A percentile compares a stretch with the other conserved stretches of the same genome.
These are phyloP conservation scores for Cyphomyrmex costatus DNA, from an alignment of 1,140 invertebrate species.

Conservation along the genomic window DNA sequence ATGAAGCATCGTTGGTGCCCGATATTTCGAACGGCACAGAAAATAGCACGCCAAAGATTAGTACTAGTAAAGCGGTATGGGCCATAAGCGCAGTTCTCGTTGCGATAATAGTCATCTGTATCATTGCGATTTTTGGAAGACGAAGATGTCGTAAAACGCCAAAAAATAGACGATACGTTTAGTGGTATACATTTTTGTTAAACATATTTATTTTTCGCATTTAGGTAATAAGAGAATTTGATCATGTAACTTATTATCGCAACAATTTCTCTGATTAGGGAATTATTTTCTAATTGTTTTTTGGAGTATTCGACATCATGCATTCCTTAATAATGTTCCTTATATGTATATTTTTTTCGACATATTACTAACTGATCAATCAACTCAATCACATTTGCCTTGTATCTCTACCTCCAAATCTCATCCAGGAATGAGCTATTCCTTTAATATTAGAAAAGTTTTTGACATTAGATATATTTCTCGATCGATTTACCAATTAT, in stretches of 20 bases:
- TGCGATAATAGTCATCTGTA: constrained; percentile 79
- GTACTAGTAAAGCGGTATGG: constrained; percentile 82
- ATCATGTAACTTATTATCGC: constrained; percentile 65
- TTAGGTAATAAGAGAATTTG: constrained; percentile 54
- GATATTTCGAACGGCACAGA: neutral
- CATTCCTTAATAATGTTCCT: constrained; percentile 64
- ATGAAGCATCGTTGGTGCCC: constrained; percentile 14
- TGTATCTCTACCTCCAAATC: constrained; percentile 9
- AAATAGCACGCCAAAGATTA: constrained; percentile 71
- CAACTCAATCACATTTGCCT: constrained; percentile 9
- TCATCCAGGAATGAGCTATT: neutral
- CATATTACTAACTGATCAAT: neutral
- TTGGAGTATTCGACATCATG: constrained; percentile 53
- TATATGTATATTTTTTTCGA: constrained; percentile 5
- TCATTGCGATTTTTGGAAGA: constrained; percentile 82
- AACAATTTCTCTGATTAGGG: neutral
- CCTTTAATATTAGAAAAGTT: neutral
- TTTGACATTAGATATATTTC: neutral
- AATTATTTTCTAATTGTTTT: constrained; percentile 38
- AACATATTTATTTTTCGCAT: constrained; percentile 73
- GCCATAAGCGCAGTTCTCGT: constrained; percentile 80
- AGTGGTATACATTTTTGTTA: constrained; percentile 49
- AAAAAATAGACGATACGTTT: constrained; percentile 85
- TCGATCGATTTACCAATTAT: neutral
- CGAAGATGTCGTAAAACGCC: constrained; percentile 81